Evolutionary conservation across 2,888 invertebrate genomes (phyloP), one percentile per base, ranked within the genome.

Genomic region (Leistus spinibarbis): DNA sequence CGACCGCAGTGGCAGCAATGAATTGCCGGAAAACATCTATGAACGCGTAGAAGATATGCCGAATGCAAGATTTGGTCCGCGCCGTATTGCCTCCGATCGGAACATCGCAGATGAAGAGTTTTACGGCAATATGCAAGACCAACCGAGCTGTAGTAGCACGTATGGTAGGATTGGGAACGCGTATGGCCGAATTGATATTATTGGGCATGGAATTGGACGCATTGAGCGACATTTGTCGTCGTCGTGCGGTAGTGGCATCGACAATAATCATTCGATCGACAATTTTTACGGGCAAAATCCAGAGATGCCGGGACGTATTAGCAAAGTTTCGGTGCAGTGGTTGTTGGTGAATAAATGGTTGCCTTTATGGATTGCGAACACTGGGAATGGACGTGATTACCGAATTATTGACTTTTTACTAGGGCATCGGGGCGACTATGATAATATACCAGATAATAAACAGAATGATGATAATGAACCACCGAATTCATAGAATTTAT

Each of bases 321-420:
- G 89, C 70, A 89, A 89, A 81, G 88, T 89, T 0, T 89, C 90
- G 0, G 85, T 91, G 54, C 90, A 91, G 80, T 91, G 91, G 91
- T 86, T 91, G 79, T 84, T 91, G 76, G 89, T 91, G 0, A 91
- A 91, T 80, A 90, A 90, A 79, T 91, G 91, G 91, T 81, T 91
- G 20, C 89, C 90, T 0, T 81, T 90, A 57, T 91, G 91, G 90
- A 88, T 89, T 76, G 86, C 87, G n/a, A 86, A 86, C 76, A 86
- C 86, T 0, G 85, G 85, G n/a, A 88, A 87, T 69, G 89, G 89
- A 5, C 84, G 86, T 10, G 87, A 88, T 76, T 88, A 87, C 80
- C 86, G 87, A 81, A 86, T 87, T 1, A 85, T 88, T 64, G 88
- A 88, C 80, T 86, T 88, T 74, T 71, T 81, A 65, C 66, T 78